Evolutionary conservation across 2,113 vertebrate genomes (phyloP).

Genomic region (Solenodon paradoxus): DNA sequence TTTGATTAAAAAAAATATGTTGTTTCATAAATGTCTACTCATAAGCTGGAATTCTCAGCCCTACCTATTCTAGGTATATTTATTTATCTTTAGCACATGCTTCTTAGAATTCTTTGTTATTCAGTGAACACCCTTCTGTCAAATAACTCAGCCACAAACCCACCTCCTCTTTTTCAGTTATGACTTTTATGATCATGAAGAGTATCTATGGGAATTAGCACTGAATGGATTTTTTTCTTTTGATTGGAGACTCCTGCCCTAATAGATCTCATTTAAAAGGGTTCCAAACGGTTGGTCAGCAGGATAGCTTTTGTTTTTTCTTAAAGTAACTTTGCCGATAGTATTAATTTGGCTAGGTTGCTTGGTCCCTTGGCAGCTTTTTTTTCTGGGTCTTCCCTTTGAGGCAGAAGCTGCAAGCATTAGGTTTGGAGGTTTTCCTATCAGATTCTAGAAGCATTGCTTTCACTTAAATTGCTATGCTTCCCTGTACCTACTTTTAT

Average conservation of each 20-base stretch:
- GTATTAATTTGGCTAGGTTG: conserved; percentile 67
- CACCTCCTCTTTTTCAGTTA: conserved; percentile 36
- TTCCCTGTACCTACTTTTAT: conserved; percentile 45
- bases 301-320: not conserved
- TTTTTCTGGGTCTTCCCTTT: conserved; percentile 63
- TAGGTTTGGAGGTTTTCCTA: conserved; percentile 39
- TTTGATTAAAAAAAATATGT: conserved; percentile 4
- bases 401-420: conserved; percentile 56
- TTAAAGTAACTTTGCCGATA: conserved; percentile 55
- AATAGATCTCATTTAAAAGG: conserved; percentile 39
- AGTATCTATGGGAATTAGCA: conserved; percentile 45
- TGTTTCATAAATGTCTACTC: conserved; percentile 1
- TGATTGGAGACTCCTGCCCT: not conserved
- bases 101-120: conserved; percentile 35
- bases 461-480: conserved; percentile 44
- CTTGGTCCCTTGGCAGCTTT: conserved; percentile 41
- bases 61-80: not conserved
- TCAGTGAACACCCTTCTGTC: not conserved
- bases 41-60: not conserved
- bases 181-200: conserved; percentile 60
- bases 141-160: not conserved
- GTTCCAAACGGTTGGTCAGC: conserved; percentile 55
- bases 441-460: conserved; percentile 20
- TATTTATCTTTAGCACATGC: conserved; percentile 3
- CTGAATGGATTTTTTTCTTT: conserved; percentile 48